Percentiles rank a stretch among this genome's conserved stretches.
These are phyloP conservation scores for Campylomormyrus tamandua DNA, from an alignment of 2,113 vertebrate species.

Conservation along the genomic window DNA sequence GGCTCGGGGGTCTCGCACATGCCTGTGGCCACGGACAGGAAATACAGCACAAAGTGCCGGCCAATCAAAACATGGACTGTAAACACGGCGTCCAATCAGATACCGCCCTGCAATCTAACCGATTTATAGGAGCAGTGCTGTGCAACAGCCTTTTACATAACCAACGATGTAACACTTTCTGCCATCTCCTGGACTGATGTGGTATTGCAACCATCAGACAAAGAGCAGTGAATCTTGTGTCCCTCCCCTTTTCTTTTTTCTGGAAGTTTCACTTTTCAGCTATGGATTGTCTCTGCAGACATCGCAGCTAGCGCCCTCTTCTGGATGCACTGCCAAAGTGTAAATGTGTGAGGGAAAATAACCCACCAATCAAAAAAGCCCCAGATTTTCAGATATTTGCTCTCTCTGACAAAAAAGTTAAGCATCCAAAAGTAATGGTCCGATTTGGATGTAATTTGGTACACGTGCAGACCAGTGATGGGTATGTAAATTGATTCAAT, in stretches of 20 bases:
- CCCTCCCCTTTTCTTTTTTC: background rate
- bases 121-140: background rate
- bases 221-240: background rate
- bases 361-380: background rate
- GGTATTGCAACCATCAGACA: constrained; percentile 6
- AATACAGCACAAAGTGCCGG: background rate
- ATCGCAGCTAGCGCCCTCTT: constrained; percentile 1
- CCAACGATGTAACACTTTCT: background rate
- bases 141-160: background rate
- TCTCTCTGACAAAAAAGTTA: background rate
- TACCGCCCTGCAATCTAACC: background rate
- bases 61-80: background rate
- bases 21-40: constrained; percentile 51
- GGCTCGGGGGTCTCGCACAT: constrained; percentile 84
- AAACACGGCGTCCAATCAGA: background rate
- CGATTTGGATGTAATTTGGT: no score
- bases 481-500: no score
- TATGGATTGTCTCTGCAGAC: background rate
- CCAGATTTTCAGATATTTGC: background rate
- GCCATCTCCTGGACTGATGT: constrained; percentile 40
- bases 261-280: constrained; percentile 17
- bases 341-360: background rate
- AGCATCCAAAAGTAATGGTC: no score
- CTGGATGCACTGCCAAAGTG: background rate
- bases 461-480: no score